Evolutionary conservation across 2,888 invertebrate genomes (phyloP), one percentile per base, ranked within the genome.

Genomic region (Macrosiphum euphorbiae): DNA sequence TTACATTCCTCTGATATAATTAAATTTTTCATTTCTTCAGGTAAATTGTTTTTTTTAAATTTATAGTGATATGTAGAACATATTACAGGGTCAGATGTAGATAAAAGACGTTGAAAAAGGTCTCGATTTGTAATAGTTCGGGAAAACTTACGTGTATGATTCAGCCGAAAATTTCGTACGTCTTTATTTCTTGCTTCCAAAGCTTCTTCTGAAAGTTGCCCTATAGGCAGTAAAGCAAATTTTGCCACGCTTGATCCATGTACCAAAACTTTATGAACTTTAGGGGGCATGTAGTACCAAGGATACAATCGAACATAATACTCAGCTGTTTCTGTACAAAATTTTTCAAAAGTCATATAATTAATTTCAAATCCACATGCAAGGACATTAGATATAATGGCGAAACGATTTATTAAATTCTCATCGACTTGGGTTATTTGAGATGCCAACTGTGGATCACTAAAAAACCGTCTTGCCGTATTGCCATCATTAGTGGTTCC

Each of bases 211-310:
- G 95, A 95, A 20, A 95, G 94, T 78, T 95, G 95, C 10, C 95
- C 95, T n/a, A 95, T 95, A n/a, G 95, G 95, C 67, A 95, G 89
- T 52, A 95, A 67, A 50, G 95, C 95, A 93, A 95, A 94, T 90
- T 95, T 86, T 47, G 95, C 95, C 13, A 95, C 94, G 78, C 85
- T 85, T 26, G 95, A 87, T 5, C 95, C 95, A 95, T 96, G 95
- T 13, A 95, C 94, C 89, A 95, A 91, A 41, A 95, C 94, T 94
- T 95, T 95, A 90, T 95, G 95, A 94, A 95, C 91, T 28, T 95
- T 52, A 52, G 52, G 95, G 84, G 95, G 95, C 95, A 95, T 95
- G 28, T 95, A 94, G 94, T 95, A 93, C 95, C 95, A 95, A 41
- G 44, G 67, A 95, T 95, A 95, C 50, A 95, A 91, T 20, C 94